phyloP scores from a whole-genome alignment of 2,113 vertebrate species.

The Oryzias melastigma region DNA sequence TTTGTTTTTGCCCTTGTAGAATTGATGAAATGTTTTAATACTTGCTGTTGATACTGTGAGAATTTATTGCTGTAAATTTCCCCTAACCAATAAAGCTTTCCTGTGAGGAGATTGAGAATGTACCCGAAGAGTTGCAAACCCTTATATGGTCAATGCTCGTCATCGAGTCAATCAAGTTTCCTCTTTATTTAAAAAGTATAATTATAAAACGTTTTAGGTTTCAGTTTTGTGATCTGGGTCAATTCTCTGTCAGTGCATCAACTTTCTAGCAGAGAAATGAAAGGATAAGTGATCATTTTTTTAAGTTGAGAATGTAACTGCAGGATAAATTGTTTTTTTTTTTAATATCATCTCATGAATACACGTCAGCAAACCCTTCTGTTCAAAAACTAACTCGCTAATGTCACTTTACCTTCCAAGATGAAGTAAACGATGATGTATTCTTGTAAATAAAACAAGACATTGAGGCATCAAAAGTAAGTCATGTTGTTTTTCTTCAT shows the following conservation, averaged over 20 bases:
- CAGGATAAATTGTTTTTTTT: background rate
- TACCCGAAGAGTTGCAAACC: background rate
- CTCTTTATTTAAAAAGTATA: no score
- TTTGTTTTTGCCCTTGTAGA: background rate
- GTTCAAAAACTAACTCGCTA: conserved; percentile 30
- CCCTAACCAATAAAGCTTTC: background rate
- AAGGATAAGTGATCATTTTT: no score
- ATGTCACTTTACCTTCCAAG: conserved; percentile 47
- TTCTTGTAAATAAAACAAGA: conserved; percentile 68
- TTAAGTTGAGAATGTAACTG: no score
- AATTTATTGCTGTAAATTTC: background rate
- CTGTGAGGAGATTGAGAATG: background rate
- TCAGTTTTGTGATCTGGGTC: no score
- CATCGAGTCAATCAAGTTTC: no score
- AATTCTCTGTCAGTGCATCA: no score
- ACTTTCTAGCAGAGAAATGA: no score
- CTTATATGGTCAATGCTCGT: conserved; percentile 14
- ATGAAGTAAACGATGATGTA: conserved; percentile 48
- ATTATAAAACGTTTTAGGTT: no score
- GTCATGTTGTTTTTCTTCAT: background rate
- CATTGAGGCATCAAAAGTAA: conserved; percentile 24
- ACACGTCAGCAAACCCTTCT: background rate
- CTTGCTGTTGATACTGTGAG: background rate
- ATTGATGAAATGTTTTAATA: background rate
- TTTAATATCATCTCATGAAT: conserved; percentile 20